Evolutionary conservation across 2,113 vertebrate genomes (phyloP), one percentile per base, ranked within the genome.

Genomic region (Daboia siamensis): DNA sequence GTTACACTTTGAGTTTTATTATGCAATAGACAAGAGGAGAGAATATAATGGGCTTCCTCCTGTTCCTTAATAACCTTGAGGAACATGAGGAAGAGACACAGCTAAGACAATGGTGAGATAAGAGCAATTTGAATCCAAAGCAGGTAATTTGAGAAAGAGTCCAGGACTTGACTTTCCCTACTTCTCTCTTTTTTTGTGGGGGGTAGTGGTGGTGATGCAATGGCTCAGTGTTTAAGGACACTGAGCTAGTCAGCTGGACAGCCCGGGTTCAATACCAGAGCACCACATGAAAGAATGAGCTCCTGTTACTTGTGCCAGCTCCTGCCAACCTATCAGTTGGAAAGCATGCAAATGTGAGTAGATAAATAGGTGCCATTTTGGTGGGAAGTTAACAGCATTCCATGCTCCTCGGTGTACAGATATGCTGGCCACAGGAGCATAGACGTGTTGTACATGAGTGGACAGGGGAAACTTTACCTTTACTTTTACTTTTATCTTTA

Each of bases 1-100:
- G 20, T 89, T 92, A 92, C 29, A 57, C 33, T 59, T 84, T 69
- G 52, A 20, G 55, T 93, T 90, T 92, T 86, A 92, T 90, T 90
- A 90, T 64, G 46, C 48, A 61, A 80, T 86, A 80, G 74, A 44
- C 86, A 90, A 86, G 20, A 46, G 54, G 21, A 61, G 91, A 54
- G 29, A 92, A 39, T 54, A 7, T 74, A 33, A 33, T 74, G n/a
- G n/a, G 64, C 29, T 74, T 64, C 59, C 59, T 64, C 59, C 26
- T 29, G 26, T 64, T 61, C 59, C 59, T 29, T 10, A 17, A 33
- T 33, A 33, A 74, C n/a, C n/a, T 69, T 69, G 64, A 69, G 1
- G 4, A n/a, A 33, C n/a, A 74, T 0, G 13, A 74, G 13, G 29
- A 74, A 74, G n/a, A 33, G n/a, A 5, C 64, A 74, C 29, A 74